phyloP scores from a whole-genome alignment of 2,888 invertebrate genomes.

The Drosophila recens region DNA sequence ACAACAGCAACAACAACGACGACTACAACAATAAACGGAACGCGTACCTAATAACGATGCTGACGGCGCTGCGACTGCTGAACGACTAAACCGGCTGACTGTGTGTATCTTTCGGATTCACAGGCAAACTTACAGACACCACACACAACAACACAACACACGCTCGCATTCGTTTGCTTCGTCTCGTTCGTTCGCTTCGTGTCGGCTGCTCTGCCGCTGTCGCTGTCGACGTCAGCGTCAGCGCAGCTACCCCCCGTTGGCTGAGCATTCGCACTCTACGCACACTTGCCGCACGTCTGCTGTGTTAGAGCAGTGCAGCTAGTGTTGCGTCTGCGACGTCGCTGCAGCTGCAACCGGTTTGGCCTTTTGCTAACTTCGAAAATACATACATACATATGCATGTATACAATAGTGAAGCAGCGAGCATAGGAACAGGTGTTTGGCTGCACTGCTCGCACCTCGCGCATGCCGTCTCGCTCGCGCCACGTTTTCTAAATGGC shows the following conservation, averaged over 20 bases:
- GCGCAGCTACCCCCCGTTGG: constrained; percentile 57
- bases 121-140: constrained; percentile 36
- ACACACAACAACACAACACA: not conserved
- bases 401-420: not conserved
- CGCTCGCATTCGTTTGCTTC: not conserved
- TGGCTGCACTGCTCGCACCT: constrained; percentile 57
- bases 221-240: constrained; percentile 28
- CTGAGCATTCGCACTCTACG: constrained; percentile 19
- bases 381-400: constrained; percentile 9
- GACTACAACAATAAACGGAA: constrained; percentile 49
- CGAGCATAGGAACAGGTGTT: constrained; percentile 69
- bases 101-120: constrained; percentile 46
- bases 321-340: constrained; percentile 5
- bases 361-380: constrained; percentile 52
- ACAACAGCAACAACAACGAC: constrained; percentile 42
- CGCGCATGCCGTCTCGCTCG: constrained; percentile 44
- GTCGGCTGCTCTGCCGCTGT: constrained; percentile 2
- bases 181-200: constrained; percentile 16
- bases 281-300: not conserved
- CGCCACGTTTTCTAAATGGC: constrained; percentile 82
- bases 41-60: constrained; percentile 70
- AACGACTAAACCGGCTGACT: constrained; percentile 84
- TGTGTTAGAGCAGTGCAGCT: constrained; percentile 48
- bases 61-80: constrained; percentile 84
- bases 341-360: constrained; percentile 67